Evolutionary conservation across 2,113 vertebrate genomes (phyloP).

Genomic region (Fulmarus glacialis): DNA sequence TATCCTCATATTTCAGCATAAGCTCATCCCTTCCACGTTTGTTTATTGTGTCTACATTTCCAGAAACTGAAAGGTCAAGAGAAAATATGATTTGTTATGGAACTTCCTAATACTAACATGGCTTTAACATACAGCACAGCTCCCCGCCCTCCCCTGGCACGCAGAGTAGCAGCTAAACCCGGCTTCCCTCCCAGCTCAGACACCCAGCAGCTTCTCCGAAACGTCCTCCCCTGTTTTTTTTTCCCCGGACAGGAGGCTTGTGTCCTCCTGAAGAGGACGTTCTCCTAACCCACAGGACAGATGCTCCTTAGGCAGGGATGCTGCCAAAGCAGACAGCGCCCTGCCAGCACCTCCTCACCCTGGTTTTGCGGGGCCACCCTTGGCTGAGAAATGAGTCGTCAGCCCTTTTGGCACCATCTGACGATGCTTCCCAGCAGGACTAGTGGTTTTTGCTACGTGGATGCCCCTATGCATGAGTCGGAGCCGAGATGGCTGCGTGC

Average conservation of each 20-base stretch:
- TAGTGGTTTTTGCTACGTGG: neutral
- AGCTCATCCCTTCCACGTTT: neutral
- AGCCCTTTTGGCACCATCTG: neutral
- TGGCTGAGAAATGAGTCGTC: neutral
- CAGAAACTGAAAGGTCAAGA: slow-evolving; percentile 51
- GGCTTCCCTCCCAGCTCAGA: neutral
- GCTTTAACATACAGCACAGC: neutral
- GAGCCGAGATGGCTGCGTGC: accelerated
- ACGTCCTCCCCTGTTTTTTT: neutral
- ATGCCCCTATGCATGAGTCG: accelerated
- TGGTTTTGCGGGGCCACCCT: neutral
- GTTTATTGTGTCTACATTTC: slow-evolving; percentile 54
- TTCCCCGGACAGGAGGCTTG: neutral
- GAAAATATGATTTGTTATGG: slow-evolving; percentile 22
- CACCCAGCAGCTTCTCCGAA: neutral
- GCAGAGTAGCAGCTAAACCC: neutral
- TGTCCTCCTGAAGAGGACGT: neutral
- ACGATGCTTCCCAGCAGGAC: neutral
- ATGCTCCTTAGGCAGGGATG: neutral
- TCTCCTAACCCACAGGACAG: neutral
- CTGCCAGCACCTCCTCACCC: neutral
- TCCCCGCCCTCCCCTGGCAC: neutral
- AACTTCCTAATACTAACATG: neutral
- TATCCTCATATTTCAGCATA: slow-evolving; percentile 10
- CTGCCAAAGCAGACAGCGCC: accelerated